Evolutionary conservation across 2,797 vertebrate species (phyloP).

Genomic region (Gobionotothen gibberifrons): DNA sequence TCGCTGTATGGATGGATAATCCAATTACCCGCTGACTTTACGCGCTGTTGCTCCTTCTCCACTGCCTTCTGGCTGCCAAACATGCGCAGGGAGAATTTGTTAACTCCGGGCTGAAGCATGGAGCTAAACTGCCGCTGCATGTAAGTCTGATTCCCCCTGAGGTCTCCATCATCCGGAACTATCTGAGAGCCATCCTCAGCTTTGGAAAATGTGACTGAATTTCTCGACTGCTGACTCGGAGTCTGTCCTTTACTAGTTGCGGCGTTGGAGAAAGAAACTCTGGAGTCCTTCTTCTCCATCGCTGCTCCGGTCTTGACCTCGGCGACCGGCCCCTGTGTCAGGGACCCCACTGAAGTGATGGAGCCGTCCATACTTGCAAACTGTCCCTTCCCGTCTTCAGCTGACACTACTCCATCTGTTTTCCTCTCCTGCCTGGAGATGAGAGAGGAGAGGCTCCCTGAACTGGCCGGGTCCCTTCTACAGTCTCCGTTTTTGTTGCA

Average conservation of each 20-base stretch:
- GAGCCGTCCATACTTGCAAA: constrained; percentile 79
- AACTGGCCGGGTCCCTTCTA: constrained; percentile 82
- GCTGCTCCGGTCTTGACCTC: constrained; percentile 67
- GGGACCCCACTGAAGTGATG: constrained; percentile 67
- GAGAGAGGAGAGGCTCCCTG: constrained; percentile 84
- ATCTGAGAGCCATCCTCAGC: constrained; percentile 86
- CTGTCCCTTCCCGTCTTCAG: constrained; percentile 60
- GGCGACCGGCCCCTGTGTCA: constrained; percentile 69
- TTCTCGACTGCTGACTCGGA: constrained; percentile 70
- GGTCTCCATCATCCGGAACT: constrained; percentile 86
- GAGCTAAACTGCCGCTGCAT: constrained; percentile 96
- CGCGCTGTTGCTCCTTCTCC: constrained; percentile 94
- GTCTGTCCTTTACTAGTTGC: constrained; percentile 69
- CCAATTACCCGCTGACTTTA: constrained; percentile 97
- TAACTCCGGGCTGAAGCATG: constrained; percentile 97
- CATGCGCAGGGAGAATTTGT: constrained; percentile 99
- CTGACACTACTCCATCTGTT: constrained; percentile 70
- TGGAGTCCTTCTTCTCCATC: constrained; percentile 83
- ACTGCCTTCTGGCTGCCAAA: constrained; percentile 98
- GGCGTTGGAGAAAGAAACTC: constrained; percentile 84
- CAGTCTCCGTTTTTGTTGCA: constrained; percentile 89
- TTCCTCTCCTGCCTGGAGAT: constrained; percentile 80
- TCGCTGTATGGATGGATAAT: constrained; percentile 99
- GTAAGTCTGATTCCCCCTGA: constrained; percentile 89
- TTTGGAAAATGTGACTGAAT: constrained; percentile 79